These are phyloP conservation scores for Eubucco bourcierii DNA, from an alignment of 2,113 vertebrate genomes.

Conservation along the genomic window DNA sequence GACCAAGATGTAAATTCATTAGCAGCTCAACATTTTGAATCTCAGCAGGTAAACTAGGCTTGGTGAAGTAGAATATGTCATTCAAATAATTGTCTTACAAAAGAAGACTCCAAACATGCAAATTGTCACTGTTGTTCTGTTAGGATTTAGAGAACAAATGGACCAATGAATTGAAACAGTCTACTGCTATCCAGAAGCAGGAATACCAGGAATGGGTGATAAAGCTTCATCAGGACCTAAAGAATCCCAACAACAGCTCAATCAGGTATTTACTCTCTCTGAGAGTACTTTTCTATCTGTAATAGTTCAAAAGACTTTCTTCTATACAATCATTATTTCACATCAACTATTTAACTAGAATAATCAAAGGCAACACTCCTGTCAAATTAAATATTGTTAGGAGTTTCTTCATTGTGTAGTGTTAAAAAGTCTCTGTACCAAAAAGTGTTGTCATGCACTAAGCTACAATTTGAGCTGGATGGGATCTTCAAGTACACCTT, in stretches of 20 bases:
- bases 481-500: neutral
- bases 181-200: conserved; percentile 93
- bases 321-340: neutral
- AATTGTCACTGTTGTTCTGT: neutral
- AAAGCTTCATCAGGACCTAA: conserved; percentile 93
- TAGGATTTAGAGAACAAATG: conserved; percentile 96
- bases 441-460: neutral
- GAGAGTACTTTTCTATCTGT: neutral
- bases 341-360: neutral
- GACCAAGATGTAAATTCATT: conserved; percentile 96
- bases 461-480: neutral
- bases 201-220: conserved; percentile 99
- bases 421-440: neutral
- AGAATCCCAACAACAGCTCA: conserved; percentile 92
- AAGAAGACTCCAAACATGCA: neutral
- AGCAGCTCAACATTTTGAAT: conserved; percentile 95
- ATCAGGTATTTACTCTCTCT: conserved; percentile 81
- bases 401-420: neutral
- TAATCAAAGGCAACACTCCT: neutral
- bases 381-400: neutral
- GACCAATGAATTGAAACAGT: conserved; percentile 93
- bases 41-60: conserved; percentile 85
- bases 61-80: neutral
- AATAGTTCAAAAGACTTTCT: neutral
- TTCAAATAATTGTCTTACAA: neutral